A percentile compares a stretch with the other conserved stretches of the same genome.
phyloP scores from a whole-genome alignment of 2,113 vertebrate species.

The Carollia perspicillata region DNA sequence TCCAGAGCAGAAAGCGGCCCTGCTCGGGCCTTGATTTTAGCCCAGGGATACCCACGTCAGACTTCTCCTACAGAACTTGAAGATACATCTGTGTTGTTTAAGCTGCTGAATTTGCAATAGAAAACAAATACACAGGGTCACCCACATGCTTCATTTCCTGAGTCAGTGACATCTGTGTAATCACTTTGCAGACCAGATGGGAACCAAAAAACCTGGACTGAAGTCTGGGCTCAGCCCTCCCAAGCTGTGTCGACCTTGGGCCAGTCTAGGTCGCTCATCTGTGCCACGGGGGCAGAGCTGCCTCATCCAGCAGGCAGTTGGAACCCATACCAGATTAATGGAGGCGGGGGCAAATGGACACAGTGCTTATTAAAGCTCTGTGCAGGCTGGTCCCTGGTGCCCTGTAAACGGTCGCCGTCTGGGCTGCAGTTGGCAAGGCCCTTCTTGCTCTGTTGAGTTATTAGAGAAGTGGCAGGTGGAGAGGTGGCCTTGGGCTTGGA shows the following conservation, averaged over 20 bases:
- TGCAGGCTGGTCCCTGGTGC: fast-evolving
- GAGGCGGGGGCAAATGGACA: background rate
- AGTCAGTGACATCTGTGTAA: background rate
- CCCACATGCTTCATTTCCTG: background rate
- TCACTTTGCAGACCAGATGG: background rate
- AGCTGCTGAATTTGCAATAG: background rate
- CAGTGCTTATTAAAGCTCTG: background rate
- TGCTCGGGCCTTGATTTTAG: background rate
- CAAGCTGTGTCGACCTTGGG: background rate
- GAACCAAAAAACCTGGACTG: background rate
- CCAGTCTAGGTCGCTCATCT: background rate
- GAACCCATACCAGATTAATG: background rate
- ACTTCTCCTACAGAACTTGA: background rate
- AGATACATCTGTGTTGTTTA: background rate
- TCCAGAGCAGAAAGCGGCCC: background rate
- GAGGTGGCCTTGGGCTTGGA: background rate
- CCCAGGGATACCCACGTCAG: background rate
- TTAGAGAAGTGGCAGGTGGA: background rate
- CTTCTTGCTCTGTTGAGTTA: background rate
- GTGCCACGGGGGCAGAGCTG: background rate
- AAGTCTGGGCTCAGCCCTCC: background rate
- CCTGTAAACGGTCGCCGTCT: background rate
- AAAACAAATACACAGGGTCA: background rate
- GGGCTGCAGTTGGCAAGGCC: background rate
- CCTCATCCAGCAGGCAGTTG: background rate